Conservation (phyloP, 2,113 vertebrate genomes). For the Tupaia tana region DNA sequence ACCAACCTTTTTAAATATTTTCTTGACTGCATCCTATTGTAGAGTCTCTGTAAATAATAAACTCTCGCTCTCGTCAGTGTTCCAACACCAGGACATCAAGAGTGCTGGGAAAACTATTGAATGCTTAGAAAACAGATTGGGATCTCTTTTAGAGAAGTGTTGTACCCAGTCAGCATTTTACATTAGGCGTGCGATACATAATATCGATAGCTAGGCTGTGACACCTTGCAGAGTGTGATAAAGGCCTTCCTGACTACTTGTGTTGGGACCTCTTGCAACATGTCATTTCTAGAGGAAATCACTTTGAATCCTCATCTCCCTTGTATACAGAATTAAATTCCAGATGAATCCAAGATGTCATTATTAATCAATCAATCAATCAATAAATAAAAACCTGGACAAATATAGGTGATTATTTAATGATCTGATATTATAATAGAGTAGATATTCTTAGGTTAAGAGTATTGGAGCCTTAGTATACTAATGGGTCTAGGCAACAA, state of each 20-base stretch:
- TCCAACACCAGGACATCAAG: neutral
- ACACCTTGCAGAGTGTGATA: neutral
- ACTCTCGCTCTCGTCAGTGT: neutral
- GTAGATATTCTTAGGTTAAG: neutral
- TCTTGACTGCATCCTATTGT: neutral
- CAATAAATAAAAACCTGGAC: neutral
- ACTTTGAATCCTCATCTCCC: neutral
- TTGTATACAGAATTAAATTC: neutral
- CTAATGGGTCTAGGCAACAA: neutral
- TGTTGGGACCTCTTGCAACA: neutral
- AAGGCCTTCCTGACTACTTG: neutral
- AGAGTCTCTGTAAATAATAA: neutral
- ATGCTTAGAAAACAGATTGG: neutral
- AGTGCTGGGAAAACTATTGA: neutral
- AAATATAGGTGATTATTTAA: neutral
- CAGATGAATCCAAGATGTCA: neutral
- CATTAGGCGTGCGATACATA: too few relatives aligned
- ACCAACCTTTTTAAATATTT: neutral
- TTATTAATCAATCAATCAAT: neutral
- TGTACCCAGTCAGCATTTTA: neutral
- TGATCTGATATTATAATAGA: neutral
- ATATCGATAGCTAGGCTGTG: too few relatives aligned
- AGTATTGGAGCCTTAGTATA: neutral
- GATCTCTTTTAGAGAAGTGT: neutral
- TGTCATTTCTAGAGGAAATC: constrained; percentile 21